phyloP scores from a whole-genome alignment of 2,113 vertebrate genomes.

The Hyperopisus bebe region DNA sequence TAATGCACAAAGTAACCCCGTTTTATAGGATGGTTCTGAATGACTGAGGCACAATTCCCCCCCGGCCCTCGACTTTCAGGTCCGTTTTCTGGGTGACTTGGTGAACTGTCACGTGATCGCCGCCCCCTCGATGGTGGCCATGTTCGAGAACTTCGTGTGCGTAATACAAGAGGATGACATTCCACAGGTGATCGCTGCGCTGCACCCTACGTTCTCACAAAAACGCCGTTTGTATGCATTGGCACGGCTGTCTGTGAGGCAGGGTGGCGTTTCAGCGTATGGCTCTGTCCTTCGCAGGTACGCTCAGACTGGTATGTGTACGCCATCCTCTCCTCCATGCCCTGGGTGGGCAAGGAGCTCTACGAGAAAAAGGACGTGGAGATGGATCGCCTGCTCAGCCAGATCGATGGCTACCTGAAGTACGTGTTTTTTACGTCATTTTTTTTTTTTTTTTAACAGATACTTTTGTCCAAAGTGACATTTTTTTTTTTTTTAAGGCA shows the following conservation, averaged over 20 bases:
- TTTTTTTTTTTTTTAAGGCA: not conserved
- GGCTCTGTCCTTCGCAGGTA: constrained; percentile 59
- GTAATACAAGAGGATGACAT: constrained; percentile 95
- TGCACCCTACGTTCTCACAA: no score
- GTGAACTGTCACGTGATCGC: constrained; percentile 98
- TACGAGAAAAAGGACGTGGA: constrained; percentile 98
- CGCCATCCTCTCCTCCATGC: constrained; percentile 84
- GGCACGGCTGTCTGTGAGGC: not conserved
- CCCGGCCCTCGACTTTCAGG: constrained; percentile 51
- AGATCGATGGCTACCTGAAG: constrained; percentile 91
- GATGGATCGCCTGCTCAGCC: constrained; percentile 88
- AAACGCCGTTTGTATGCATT: not conserved
- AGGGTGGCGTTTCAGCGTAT: not conserved
- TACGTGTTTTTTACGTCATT: constrained; percentile 46
- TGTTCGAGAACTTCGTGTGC: constrained; percentile 96
- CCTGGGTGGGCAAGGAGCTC: constrained; percentile 95
- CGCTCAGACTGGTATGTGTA: constrained; percentile 95
- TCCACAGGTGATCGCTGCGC: constrained; percentile 72
- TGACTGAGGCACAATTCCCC: not conserved
- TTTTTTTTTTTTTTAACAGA: not conserved
- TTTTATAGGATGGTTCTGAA: not conserved
- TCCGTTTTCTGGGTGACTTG: constrained; percentile 89
- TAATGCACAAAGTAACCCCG: not conserved
- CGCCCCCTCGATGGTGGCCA: constrained; percentile 94
- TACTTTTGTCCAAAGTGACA: not conserved